Evolutionary conservation across 2,113 vertebrate species (phyloP).

Genomic region (Azemiops feae): DNA sequence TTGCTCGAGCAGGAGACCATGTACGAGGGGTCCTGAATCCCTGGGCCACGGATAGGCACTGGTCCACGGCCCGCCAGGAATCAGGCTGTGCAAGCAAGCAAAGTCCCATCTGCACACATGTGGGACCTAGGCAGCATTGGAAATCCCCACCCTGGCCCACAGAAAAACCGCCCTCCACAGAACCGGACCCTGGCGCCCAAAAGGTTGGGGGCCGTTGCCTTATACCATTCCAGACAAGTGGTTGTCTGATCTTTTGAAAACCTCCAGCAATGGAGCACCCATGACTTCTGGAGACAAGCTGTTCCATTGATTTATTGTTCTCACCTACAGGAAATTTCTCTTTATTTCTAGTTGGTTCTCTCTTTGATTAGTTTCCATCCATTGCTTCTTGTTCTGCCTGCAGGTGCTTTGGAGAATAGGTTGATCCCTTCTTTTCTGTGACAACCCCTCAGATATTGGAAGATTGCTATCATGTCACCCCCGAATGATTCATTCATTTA

Average conservation of each 20-base stretch:
- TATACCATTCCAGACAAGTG: background rate
- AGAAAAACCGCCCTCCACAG: background rate
- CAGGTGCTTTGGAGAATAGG: background rate
- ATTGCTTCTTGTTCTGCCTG: background rate
- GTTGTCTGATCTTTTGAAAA: background rate
- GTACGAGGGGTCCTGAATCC: background rate
- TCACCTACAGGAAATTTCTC: background rate
- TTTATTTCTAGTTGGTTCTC: background rate
- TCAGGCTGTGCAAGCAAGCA: background rate
- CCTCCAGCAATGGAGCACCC: background rate
- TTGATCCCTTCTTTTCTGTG: background rate
- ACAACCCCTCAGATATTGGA: background rate
- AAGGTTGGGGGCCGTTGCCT: background rate
- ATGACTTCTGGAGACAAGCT: background rate
- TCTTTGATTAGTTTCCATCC: background rate
- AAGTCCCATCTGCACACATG: background rate
- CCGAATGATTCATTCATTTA: background rate
- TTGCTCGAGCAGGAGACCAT: background rate
- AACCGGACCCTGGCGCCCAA: background rate
- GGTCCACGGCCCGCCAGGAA: background rate
- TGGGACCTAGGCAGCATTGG: background rate
- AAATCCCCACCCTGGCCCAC: background rate
- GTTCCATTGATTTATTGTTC: background rate
- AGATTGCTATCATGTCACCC: background rate
- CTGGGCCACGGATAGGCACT: background rate